A percentile compares a stretch with the other conserved stretches of the same genome.
These are phyloP conservation scores for Fistularia commersonii DNA, from an alignment of 2,797 vertebrate genomes.

Conservation along the genomic window DNA sequence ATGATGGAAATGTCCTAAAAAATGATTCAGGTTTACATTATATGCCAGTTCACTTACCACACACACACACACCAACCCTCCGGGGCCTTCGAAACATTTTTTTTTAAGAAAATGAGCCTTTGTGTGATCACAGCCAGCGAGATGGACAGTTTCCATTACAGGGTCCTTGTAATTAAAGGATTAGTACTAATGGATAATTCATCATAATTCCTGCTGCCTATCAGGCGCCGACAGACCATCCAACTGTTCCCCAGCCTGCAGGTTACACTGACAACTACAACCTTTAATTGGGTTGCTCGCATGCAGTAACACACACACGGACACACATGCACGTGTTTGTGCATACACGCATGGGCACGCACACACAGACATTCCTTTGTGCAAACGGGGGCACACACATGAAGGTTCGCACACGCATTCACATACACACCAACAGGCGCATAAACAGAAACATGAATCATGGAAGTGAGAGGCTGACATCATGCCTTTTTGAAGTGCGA, in stretches of 20 bases:
- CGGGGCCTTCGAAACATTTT: constrained; percentile 48
- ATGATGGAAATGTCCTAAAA: too few relatives aligned
- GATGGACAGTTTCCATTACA: constrained; percentile 76
- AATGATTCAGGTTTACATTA: too few relatives aligned
- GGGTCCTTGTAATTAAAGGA: constrained; percentile 69
- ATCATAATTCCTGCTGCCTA: constrained; percentile 69
- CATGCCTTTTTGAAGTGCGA: too few relatives aligned
- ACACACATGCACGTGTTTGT: constrained; percentile 4
- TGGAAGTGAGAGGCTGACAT: too few relatives aligned
- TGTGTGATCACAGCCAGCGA: constrained; percentile 55
- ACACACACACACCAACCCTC: neutral
- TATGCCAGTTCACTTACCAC: constrained; percentile 19
- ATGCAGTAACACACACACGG: too few relatives aligned
- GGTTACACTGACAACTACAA: too few relatives aligned
- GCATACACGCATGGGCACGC: constrained; percentile 5
- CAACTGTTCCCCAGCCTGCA: constrained; percentile 46
- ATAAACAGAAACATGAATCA: too few relatives aligned
- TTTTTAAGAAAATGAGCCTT: constrained; percentile 61
- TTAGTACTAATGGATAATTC: constrained; percentile 72
- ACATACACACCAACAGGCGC: too few relatives aligned
- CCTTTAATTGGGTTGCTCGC: constrained; percentile 13
- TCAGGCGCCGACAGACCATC: constrained; percentile 66
- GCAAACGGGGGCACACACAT: constrained; percentile 11
- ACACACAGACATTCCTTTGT: constrained; percentile 14
- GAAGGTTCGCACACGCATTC: constrained; percentile 17